Base-by-base conservation (phyloP, 2,888 invertebrate genomes). In the Neocrepidodera transversa region DNA sequence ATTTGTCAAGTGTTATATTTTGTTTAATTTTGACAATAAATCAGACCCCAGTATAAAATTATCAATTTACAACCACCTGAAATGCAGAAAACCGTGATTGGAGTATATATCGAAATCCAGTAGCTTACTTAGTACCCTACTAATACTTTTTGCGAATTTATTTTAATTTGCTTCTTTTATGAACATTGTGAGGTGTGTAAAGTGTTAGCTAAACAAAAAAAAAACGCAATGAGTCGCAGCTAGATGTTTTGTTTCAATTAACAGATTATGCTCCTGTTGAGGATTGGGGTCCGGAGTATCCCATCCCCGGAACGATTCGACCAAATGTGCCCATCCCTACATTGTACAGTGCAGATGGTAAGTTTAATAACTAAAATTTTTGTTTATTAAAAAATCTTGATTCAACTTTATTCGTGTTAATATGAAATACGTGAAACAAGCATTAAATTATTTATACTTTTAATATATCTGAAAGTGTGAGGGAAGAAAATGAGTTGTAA, bases 261-360 rank as follows among this genome's bases (percentile, higher is more conserved):
- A 77, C 77, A 78, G 78, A 79, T 79, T 79, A 75, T 69, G 74
- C 76, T 60, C 76, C 80, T 53, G 74, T 84, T 8, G 86, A 86
- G 77, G 86, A 86, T 71, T 86, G 86, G 86, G 85, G 86, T 10
- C 85, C 86, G 0, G 86, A 87, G 76, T 86, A 82, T 75, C 85
- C 86, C 28, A 79, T 86, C 62, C 77, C 83, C 78, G 71, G 77
- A 75, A 45, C 80, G 79, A 68, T 75, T 55, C 77, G 85, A 67
- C 84, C 84, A 78, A 83, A 86, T 60, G 84, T 92, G 69, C 92
- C 91, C 3, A 89, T 92, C 86, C 90, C 92, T 1, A 92, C 91
- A 0, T 82, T 92, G 23, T 91, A 91, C 77, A 91, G 87, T 67
- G 90, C 90, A 43, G 90, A 91, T 82, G 83, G 85, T 85, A 80